Conservation (phyloP, 2,888 invertebrate genomes). For the Stictocephala bisonia region DNA sequence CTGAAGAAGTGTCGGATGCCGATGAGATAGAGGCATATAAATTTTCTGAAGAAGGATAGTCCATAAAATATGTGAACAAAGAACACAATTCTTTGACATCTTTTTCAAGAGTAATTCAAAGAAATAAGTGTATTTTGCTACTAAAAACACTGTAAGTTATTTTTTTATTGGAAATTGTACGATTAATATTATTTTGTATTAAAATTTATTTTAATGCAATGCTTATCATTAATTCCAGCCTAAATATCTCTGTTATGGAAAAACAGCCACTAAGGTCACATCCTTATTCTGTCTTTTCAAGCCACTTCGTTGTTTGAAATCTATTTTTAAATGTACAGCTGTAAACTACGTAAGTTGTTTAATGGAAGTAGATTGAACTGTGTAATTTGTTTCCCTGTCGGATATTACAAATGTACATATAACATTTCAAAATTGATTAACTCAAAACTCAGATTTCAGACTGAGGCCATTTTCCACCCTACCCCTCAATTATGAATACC, state of each 20-base stretch:
- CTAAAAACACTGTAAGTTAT: neutral
- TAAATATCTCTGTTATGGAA: conserved; percentile 7
- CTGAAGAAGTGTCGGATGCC: neutral
- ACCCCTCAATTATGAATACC: neutral
- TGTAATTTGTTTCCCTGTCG: neutral
- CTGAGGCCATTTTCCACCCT: conserved; percentile 5
- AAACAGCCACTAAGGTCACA: conserved; percentile 1
- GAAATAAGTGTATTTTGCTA: neutral
- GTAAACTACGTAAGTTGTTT: neutral
- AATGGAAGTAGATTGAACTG: conserved; percentile 10
- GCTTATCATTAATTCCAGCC: neutral
- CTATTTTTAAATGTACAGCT: conserved; percentile 6
- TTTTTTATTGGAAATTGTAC: neutral
- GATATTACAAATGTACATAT: neutral
- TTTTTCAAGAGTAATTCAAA: conserved; percentile 7
- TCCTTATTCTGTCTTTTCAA: conserved; percentile 1
- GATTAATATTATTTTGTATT: neutral
- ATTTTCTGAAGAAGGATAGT: conserved; percentile 2
- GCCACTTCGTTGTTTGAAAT: neutral
- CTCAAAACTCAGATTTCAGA: conserved; percentile 13
- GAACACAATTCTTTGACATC: neutral
- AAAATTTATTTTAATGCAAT: neutral
- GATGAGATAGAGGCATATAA: neutral
- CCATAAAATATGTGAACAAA: conserved; percentile 9
- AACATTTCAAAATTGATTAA: conserved; percentile 2